A percentile compares a stretch with the other conserved stretches of the same genome.
phyloP scores from a whole-genome alignment of 2,797 vertebrate species.

The Falco novaeseelandiae region DNA sequence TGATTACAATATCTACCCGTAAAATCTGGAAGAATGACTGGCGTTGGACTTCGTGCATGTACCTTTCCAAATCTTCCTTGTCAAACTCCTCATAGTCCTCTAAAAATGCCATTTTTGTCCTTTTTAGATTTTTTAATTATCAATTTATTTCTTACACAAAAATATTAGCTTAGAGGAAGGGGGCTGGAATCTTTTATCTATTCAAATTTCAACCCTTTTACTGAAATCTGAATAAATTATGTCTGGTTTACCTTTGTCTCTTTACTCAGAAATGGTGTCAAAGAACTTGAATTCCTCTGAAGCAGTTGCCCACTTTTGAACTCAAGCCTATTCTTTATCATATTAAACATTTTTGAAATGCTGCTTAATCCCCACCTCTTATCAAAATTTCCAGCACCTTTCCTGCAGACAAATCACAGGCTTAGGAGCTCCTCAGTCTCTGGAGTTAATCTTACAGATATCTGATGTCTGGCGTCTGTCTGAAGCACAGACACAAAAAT shows the following conservation, averaged over 20 bases:
- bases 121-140: not conserved
- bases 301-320: not conserved
- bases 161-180: not conserved
- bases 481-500: not conserved
- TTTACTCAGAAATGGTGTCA: not conserved
- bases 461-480: constrained; percentile 22
- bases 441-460: constrained; percentile 28
- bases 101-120: not conserved
- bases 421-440: not conserved
- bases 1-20: fast-evolving
- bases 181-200: not conserved
- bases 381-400: constrained; percentile 1
- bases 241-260: not conserved
- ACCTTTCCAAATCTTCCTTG: not conserved
- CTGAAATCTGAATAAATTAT: not conserved
- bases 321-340: not conserved
- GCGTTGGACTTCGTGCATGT: fast-evolving
- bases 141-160: not conserved
- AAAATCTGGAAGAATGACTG: not conserved
- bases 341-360: constrained; percentile 11
- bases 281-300: not conserved
- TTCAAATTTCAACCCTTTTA: not conserved
- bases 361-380: not conserved
- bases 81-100: not conserved
- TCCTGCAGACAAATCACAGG: not conserved